These are phyloP conservation scores for Larimichthys crocea DNA, from an alignment of 2,113 vertebrate species.

Conservation along the genomic window DNA sequence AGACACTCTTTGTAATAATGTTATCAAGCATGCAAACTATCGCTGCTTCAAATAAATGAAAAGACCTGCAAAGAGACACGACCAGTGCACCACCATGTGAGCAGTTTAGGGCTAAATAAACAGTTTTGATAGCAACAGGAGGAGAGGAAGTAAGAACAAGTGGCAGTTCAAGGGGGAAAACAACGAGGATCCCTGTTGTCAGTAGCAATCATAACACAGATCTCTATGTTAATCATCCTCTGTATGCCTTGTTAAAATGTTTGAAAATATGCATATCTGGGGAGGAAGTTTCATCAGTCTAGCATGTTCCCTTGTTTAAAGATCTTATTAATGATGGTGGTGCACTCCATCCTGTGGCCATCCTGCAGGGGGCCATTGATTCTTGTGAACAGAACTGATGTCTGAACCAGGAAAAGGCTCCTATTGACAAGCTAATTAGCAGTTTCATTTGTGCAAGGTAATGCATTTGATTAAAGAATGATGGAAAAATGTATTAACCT, in stretches of 20 bases:
- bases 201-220: conserved; percentile 15
- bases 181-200: not conserved
- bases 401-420: not conserved
- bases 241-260: conserved; percentile 6
- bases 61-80: conserved; percentile 12
- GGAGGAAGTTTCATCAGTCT: conserved; percentile 24
- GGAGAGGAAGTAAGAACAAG: conserved; percentile 16
- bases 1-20: not conserved
- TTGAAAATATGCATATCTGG: conserved; percentile 8
- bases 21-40: conserved; percentile 15
- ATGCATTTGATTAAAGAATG: not conserved
- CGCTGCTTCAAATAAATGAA: conserved; percentile 1
- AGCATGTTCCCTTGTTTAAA: not conserved
- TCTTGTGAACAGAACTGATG: not conserved
- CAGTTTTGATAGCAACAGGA: conserved; percentile 47
- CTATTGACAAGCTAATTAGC: not conserved
- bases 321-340: not conserved
- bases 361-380: not conserved
- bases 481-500: not conserved
- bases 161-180: not conserved
- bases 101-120: conserved; percentile 10
- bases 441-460: not conserved
- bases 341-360: conserved; percentile 1
- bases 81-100: conserved; percentile 11
- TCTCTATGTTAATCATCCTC: not conserved